Evolutionary conservation across 1,140 invertebrate species (phyloP).

Genomic region (Mamestra configurata): DNA sequence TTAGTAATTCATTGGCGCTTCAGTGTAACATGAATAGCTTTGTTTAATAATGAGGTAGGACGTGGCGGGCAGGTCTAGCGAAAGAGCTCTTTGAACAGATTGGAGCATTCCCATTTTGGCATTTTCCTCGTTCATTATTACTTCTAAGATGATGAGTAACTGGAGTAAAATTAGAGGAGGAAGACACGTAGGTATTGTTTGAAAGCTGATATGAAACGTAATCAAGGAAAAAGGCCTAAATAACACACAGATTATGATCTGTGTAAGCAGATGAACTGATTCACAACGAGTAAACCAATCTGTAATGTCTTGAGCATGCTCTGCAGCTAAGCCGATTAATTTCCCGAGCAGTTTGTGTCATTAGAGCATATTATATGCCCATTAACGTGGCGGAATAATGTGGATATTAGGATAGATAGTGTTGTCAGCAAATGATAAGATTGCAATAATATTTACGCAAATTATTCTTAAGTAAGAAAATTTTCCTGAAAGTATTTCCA

Average conservation of each 20-base stretch:
- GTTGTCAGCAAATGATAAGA: background rate
- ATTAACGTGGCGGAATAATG: background rate
- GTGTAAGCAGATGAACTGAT: background rate
- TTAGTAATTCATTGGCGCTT: conserved; percentile 31
- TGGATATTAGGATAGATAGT: background rate
- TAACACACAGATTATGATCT: background rate
- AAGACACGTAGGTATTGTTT: too few species aligned
- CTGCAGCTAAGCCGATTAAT: conserved; percentile 7
- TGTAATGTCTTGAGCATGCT: background rate
- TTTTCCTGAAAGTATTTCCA: background rate
- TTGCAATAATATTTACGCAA: background rate
- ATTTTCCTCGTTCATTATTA: conserved; percentile 21
- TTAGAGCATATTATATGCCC: conserved; percentile 1
- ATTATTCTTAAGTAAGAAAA: too few species aligned
- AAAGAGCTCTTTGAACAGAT: conserved; percentile 1
- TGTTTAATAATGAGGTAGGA: conserved; percentile 36
- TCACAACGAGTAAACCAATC: background rate
- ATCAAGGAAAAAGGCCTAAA: background rate
- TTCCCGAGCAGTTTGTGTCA: conserved; percentile 7
- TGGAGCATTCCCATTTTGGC: background rate
- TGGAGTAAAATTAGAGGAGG: background rate
- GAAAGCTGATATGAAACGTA: background rate
- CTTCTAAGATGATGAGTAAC: conserved; percentile 1
- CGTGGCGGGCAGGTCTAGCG: conserved; percentile 16
- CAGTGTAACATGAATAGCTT: conserved; percentile 36